Conservation (phyloP, 2,888 invertebrate species). For the Baccha elongata region DNA sequence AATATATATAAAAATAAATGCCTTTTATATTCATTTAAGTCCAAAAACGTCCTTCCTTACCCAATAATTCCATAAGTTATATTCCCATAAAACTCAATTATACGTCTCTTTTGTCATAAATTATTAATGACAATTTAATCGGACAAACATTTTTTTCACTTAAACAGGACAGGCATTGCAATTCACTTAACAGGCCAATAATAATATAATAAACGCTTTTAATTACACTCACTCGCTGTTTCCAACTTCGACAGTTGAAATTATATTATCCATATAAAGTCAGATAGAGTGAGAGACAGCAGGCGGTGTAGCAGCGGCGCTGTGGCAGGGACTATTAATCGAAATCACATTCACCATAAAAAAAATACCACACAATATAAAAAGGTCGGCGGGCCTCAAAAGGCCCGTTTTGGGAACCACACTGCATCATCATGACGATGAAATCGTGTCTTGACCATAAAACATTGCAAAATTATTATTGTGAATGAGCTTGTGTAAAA, state of each 20-base stretch:
- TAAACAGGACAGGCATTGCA: conserved; percentile 46
- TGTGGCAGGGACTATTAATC: conserved; percentile 27
- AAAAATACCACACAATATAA: conserved; percentile 23
- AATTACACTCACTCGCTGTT: conserved; percentile 54
- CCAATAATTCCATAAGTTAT: conserved; percentile 58
- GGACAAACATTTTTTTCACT: conserved; percentile 70
- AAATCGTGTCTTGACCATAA: conserved; percentile 47
- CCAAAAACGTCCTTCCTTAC: conserved; percentile 32
- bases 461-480: conserved; percentile 66
- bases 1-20: conserved; percentile 40
- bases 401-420: conserved; percentile 1
- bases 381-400: neutral
- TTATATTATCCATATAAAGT: conserved; percentile 14
- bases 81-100: conserved; percentile 72
- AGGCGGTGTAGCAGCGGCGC: neutral
- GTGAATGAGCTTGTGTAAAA: conserved; percentile 39
- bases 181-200: conserved; percentile 74
- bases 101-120: conserved; percentile 61
- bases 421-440: conserved; percentile 5
- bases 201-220: conserved; percentile 72
- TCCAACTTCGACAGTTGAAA: conserved; percentile 13
- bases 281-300: conserved; percentile 10
- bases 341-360: conserved; percentile 62
- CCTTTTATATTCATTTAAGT: conserved; percentile 12
- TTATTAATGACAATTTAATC: conserved; percentile 72